Base-by-base conservation (phyloP, 1,140 invertebrate species). In the Aleiodes sp. region DNA sequence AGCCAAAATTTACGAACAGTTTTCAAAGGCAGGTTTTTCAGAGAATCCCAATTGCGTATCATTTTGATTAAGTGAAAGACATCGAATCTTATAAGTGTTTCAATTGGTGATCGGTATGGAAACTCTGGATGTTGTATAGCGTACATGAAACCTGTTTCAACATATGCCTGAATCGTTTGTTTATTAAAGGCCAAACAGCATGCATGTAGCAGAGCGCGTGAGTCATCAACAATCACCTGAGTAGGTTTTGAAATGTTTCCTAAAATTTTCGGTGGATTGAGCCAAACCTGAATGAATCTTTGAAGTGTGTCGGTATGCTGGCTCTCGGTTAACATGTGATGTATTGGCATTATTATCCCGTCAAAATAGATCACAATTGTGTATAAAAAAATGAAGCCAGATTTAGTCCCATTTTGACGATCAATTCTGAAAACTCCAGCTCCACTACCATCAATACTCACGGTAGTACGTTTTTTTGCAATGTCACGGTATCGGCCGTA, bases 341-440 rank as follows among this genome's bases (percentile, higher is more conserved):
- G 70, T 67, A 78, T 72, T 65, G 75, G 70, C 66, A 78, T 65
- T 8, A 57, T 65, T 14, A 14, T 31, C 10, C 57, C 28, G 16
- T 68, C 61, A 43, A 70, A 73, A 56, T 70, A 68, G 9, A 73
- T 69, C 24, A 70, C 68, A 4, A 73, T 67, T 7, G 28, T 9
- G 19, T 70, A 73, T 31, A 70, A 57, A 68, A 73, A 73, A 29
- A 73, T 70, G 4, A 60, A 43, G 1, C 65, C 43, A 19, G 56
- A 65, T 35, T 39, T 52, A 4, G 12, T 57, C 29, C 60, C 31
- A 26, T 69, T 35, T 2, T 41, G 41, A 6, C 41, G 24, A 12
- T 10, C 9, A 9, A 73, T 31, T 41, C 28, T 39, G 33, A 33
- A 56, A 2, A 65, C 41, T 0, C 68, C 8, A 35, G 69, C 65